phyloP scores from a whole-genome alignment of 92 coral and sea anemone genomes.

The Palythoa heliodiscus region DNA sequence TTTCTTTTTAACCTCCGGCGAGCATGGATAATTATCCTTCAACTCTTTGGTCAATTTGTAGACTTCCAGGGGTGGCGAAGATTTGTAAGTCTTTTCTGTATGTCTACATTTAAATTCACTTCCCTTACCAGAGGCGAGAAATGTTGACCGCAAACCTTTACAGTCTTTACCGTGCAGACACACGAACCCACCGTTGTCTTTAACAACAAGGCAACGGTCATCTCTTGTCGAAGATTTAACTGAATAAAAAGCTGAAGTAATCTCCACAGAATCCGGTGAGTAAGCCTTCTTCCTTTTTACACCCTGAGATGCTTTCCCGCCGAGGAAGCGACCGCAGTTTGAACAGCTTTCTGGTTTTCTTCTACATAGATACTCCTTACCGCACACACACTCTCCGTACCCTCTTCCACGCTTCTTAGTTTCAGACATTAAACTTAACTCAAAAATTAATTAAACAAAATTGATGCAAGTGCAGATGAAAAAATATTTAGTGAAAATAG shows the following conservation, averaged over 20 bases:
- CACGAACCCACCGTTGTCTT: neutral
- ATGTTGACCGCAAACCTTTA: slow-evolving; percentile 5
- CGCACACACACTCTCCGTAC: neutral
- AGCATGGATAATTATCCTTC: neutral
- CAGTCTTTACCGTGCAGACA: slow-evolving; percentile 27
- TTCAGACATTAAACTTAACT: neutral
- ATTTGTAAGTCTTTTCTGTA: neutral
- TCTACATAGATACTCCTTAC: neutral
- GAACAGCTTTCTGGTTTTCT: neutral
- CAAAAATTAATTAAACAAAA: no score
- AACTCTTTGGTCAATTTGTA: neutral
- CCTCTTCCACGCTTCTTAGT: slow-evolving; percentile 4
- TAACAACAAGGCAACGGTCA: slow-evolving; percentile 27
- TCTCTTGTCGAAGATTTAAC: slow-evolving; percentile 19
- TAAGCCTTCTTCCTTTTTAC: no score
- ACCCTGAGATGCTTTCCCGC: neutral
- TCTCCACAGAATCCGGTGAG: slow-evolving; percentile 11
- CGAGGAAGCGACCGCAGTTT: neutral
- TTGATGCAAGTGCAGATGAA: no score
- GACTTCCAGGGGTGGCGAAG: neutral
- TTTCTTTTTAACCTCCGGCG: neutral
- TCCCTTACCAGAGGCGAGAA: neutral
- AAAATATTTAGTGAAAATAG: no score
- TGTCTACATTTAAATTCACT: neutral
- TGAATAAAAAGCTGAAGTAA: neutral